phyloP scores from a whole-genome alignment of 2,113 vertebrate genomes.

The Apteryx mantelli region DNA sequence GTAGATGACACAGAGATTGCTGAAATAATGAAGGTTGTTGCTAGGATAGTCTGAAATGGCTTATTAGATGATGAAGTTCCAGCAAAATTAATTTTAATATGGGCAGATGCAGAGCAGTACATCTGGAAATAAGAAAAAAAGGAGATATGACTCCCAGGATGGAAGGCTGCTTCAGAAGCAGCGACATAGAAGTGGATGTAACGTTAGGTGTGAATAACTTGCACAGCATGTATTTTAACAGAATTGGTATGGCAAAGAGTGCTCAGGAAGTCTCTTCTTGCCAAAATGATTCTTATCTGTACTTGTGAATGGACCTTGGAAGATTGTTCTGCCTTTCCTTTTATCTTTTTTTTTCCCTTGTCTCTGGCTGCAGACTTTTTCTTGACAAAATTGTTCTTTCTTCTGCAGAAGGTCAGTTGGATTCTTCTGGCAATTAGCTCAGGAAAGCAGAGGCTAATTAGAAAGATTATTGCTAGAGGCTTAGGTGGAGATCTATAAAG shows the following conservation, averaged over 20 bases:
- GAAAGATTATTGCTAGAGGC: constrained; percentile 40
- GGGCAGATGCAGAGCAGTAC: background rate
- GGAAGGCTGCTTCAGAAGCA: background rate
- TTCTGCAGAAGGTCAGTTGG: background rate
- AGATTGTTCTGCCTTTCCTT: background rate
- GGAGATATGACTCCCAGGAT: background rate
- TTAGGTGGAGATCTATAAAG: background rate
- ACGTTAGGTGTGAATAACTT: background rate
- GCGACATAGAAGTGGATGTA: background rate
- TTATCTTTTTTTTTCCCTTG: background rate
- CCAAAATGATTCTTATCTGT: background rate
- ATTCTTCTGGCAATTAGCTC: constrained; percentile 47
- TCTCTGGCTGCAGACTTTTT: background rate
- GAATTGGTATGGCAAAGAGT: background rate
- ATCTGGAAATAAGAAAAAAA: background rate
- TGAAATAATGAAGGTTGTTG: background rate
- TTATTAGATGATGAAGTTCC: background rate
- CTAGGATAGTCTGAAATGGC: background rate
- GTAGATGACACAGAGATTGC: background rate
- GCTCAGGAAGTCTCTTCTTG: background rate
- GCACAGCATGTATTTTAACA: background rate
- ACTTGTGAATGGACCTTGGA: background rate
- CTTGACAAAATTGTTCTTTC: background rate
- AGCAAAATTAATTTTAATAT: background rate
- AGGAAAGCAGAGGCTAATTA: constrained; percentile 6